phyloP scores from a whole-genome alignment of 92 coral and sea anemone genomes.

The Porites lobata region DNA sequence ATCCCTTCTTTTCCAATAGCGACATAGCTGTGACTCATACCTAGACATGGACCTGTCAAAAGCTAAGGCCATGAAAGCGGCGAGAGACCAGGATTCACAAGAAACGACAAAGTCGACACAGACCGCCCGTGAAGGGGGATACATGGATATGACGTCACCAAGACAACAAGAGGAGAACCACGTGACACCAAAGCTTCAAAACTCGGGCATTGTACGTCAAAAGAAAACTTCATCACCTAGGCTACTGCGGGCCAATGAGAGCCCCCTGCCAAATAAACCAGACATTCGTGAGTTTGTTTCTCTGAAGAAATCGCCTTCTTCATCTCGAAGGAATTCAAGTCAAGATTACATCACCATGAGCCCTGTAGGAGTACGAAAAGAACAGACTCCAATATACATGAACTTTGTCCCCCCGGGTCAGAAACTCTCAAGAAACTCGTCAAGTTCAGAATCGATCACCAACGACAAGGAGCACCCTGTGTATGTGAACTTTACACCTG shows the following conservation, averaged over 20 bases:
- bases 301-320: conserved; percentile 57
- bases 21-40: conserved; percentile 21
- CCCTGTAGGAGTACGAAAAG: background rate
- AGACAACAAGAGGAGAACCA: conserved; percentile 20
- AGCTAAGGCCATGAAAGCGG: conserved; percentile 4
- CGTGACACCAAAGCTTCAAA: conserved; percentile 1
- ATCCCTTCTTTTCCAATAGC: background rate
- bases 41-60: conserved; percentile 29
- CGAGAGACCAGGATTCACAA: background rate
- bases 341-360: conserved; percentile 47
- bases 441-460: background rate
- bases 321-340: conserved; percentile 36
- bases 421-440: background rate
- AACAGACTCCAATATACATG: conserved; percentile 4
- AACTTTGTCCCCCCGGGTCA: conserved; percentile 15
- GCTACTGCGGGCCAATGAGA: conserved; percentile 67
- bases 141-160: conserved; percentile 39
- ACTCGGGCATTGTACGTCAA: conserved; percentile 21
- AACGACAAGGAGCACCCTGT: background rate
- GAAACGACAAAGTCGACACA: conserved; percentile 10
- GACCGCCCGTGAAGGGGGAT: conserved; percentile 11
- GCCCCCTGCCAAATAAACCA: conserved; percentile 30
- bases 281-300: conserved; percentile 74
- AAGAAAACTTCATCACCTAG: conserved; percentile 61
- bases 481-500: conserved; percentile 42